Percentiles rank a stretch among this genome's conserved stretches.
Conservation (phyloP, 2,797 vertebrate genomes). For the Bovichtus variegatus region DNA sequence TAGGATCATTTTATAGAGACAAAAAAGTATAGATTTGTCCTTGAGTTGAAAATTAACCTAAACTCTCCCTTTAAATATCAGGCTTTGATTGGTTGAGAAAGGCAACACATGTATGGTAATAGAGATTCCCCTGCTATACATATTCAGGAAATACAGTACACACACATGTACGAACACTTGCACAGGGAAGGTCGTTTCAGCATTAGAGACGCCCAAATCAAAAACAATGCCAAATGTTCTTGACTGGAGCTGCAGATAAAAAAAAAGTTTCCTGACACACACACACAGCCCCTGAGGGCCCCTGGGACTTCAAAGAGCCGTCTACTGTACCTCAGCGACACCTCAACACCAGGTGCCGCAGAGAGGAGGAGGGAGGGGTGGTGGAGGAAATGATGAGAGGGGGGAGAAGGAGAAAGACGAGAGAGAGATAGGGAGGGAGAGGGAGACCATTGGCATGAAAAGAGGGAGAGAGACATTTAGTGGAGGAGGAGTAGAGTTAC, state of each 20-base stretch:
- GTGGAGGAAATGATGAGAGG: constrained; percentile 23
- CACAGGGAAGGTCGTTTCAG: constrained; percentile 40
- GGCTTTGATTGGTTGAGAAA: constrained; percentile 1
- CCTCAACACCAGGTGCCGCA: constrained; percentile 77
- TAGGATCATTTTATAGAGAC: not conserved
- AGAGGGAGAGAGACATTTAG: constrained; percentile 19
- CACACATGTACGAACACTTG: constrained; percentile 15
- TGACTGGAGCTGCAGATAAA: constrained; percentile 58
- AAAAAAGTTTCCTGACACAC: constrained; percentile 61
- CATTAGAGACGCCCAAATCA: constrained; percentile 53
- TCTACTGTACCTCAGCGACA: constrained; percentile 81
- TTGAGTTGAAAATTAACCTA: not conserved
- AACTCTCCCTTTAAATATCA: not conserved
- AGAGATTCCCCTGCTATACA: constrained; percentile 31
- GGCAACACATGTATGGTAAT: not conserved
- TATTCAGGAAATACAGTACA: constrained; percentile 34
- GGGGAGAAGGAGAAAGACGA: not conserved
- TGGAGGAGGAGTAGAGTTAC: too few relatives aligned
- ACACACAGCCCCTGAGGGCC: constrained; percentile 57
- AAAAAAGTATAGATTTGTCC: not conserved
- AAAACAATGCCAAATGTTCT: constrained; percentile 68
- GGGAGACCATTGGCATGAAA: constrained; percentile 16
- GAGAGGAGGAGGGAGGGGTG: constrained; percentile 49
- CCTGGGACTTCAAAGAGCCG: constrained; percentile 81
- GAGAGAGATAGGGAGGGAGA: constrained; percentile 1